Evolutionary conservation across 1,140 invertebrate genomes (phyloP), one percentile per base, ranked within the genome.

Genomic region (Lepidostoma basale): DNA sequence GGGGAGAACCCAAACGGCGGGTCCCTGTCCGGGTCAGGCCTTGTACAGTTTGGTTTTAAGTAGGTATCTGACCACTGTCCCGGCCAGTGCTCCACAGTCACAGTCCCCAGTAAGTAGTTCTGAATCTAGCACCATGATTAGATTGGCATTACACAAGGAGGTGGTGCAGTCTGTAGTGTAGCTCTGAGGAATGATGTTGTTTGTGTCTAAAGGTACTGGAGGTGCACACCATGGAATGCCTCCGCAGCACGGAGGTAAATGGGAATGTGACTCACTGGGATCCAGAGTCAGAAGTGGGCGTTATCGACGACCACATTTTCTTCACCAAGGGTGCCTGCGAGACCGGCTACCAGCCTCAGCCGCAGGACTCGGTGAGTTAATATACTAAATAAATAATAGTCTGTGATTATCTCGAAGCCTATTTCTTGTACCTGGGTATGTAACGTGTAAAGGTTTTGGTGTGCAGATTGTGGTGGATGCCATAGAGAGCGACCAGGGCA

Each of bases 401-500:
- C n/a, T n/a, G n/a, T n/a, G n/a, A n/a, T n/a, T n/a, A n/a, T n/a
- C n/a, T n/a, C n/a, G n/a, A n/a, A n/a, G n/a, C n/a, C n/a, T n/a
- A n/a, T n/a, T n/a, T n/a, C n/a, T n/a, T n/a, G n/a, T n/a, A n/a
- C n/a, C n/a, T n/a, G 8, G 8, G 5, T n/a, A n/a, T n/a, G n/a
- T n/a, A n/a, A n/a, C n/a, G n/a, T n/a, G n/a, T n/a, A n/a, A n/a
- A n/a, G n/a, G n/a, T 26, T 54, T 54, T 22, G 62, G 12, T 60
- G 54, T 69, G 10, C 69, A 83, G 82, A 85, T 89, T 12, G 74
- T 85, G 52, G 81, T 83, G 10, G 85, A 90, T 74, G 82, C 85
- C 20, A 88, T 90, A 68, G 89, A 90, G 78, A 90, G 89, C 76
- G 85, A 86, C 66, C 89, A 90, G 80, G 82, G 81, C 12, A 56